Percentiles rank a stretch among this genome's conserved stretches.
These are phyloP conservation scores for Cyprinodon diabolis DNA, from an alignment of 2,797 vertebrate genomes.

Conservation along the genomic window DNA sequence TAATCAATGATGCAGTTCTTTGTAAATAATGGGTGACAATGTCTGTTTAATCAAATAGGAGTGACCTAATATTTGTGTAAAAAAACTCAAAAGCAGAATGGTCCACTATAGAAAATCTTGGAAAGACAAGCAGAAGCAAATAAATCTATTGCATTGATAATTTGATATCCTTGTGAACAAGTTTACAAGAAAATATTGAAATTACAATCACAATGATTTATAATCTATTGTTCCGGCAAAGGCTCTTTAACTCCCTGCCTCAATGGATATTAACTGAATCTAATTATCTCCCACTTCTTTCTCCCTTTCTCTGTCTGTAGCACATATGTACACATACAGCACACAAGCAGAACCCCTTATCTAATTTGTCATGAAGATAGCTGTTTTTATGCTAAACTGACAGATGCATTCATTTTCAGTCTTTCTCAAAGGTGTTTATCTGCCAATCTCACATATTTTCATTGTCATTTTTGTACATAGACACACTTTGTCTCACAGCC, in stretches of 20 bases:
- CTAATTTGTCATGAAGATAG: constrained; percentile 71
- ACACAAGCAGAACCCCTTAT: constrained; percentile 48
- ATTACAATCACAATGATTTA: constrained; percentile 80
- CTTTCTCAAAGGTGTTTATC: constrained; percentile 59
- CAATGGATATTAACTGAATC: constrained; percentile 74
- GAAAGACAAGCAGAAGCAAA: constrained; percentile 54
- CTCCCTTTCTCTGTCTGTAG: constrained; percentile 32
- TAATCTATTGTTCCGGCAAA: constrained; percentile 70
- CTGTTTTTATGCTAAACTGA: constrained; percentile 73
- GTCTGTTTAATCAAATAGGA: constrained; percentile 55
- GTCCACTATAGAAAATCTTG: constrained; percentile 31
- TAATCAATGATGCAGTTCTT: constrained; percentile 68
- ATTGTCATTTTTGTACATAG: constrained; percentile 13
- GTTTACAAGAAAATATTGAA: constrained; percentile 79
- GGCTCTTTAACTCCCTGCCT: constrained; percentile 68
- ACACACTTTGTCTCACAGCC: constrained; percentile 26
- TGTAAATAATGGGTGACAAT: constrained; percentile 58
- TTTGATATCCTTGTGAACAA: constrained; percentile 69
- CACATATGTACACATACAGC: constrained; percentile 42
- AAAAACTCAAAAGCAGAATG: constrained; percentile 51
- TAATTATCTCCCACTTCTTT: constrained; percentile 22
- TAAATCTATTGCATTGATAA: constrained; percentile 76
- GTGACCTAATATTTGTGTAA: constrained; percentile 43
- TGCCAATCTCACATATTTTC: constrained; percentile 51
- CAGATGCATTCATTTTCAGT: constrained; percentile 66